These are phyloP conservation scores for Spodoptera frugiperda DNA, from an alignment of 1,140 invertebrate genomes.

Conservation along the genomic window DNA sequence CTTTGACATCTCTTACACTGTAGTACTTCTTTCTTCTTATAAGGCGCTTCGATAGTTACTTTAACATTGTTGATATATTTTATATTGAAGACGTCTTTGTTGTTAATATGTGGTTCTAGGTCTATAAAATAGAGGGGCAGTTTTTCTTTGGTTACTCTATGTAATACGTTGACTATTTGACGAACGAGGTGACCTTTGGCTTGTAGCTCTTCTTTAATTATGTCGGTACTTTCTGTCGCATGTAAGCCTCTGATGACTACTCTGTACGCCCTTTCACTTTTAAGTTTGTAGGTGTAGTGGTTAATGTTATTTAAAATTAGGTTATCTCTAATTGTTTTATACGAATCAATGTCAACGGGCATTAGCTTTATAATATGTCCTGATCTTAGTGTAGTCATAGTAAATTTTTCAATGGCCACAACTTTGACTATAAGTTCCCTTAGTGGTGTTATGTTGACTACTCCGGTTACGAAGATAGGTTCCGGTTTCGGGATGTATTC, in stretches of 20 bases:
- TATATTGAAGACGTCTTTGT: constrained; percentile 61
- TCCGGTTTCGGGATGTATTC: constrained; percentile 52
- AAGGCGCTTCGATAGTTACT: constrained; percentile 59
- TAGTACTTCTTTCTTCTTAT: no score
- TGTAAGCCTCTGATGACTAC: constrained; percentile 68
- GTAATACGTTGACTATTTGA: constrained; percentile 57
- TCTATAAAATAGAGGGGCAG: constrained; percentile 57
- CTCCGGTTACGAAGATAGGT: constrained; percentile 58
- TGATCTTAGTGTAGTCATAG: constrained; percentile 54
- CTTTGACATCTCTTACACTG: constrained; percentile 15
- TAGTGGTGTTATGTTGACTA: constrained; percentile 48
- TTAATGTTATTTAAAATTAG: constrained; percentile 55
- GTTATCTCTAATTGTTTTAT: constrained; percentile 53
- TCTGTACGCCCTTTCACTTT: constrained; percentile 66
- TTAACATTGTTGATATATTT: no score
- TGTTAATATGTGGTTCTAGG: constrained; percentile 56
- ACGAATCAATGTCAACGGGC: constrained; percentile 50
- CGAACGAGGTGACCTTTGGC: constrained; percentile 56
- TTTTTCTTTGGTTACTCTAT: constrained; percentile 55
- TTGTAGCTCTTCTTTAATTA: constrained; percentile 60
- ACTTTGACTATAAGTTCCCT: constrained; percentile 48
- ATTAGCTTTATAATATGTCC: constrained; percentile 58
- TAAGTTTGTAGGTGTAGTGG: constrained; percentile 70
- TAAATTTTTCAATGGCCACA: constrained; percentile 33
- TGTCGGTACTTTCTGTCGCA: constrained; percentile 55